Evolutionary conservation across 30 jellyfish, hydroid and myxozoan genomes (phyloP).

Genomic region (Haliclystus octoradiatus): DNA sequence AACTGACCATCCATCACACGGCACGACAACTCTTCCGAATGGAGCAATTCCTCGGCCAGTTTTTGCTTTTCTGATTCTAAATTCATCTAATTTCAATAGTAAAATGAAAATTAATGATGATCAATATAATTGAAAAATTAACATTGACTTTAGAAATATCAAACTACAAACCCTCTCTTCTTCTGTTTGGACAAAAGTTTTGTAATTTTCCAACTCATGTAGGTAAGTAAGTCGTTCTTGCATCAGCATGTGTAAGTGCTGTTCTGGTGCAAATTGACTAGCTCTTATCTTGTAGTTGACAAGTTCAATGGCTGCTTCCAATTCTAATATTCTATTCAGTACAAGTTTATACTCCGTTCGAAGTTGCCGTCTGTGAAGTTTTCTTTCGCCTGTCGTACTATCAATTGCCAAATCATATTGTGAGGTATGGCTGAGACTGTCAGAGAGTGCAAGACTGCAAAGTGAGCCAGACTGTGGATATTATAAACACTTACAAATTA

Average conservation of each 20-base stretch:
- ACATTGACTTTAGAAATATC: too few relatives aligned
- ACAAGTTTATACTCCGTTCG: slow-evolving; percentile 83
- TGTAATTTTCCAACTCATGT: slow-evolving; percentile 64
- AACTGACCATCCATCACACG: slow-evolving; percentile 77
- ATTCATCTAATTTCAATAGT: slow-evolving; percentile 78
- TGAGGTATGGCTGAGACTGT: slow-evolving; percentile 31
- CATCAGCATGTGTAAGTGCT: slow-evolving; percentile 51
- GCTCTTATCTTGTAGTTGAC: slow-evolving; percentile 49
- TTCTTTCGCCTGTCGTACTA: slow-evolving; percentile 17
- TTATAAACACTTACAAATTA: too few relatives aligned
- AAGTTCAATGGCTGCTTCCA: slow-evolving; percentile 73
- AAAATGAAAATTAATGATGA: too few relatives aligned
- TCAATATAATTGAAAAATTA: too few relatives aligned
- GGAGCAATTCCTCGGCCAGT: slow-evolving; percentile 46
- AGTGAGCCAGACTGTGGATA: slow-evolving; percentile 43
- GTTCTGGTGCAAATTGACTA: slow-evolving; percentile 83
- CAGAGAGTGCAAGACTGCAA: slow-evolving; percentile 45
- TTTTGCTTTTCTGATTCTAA: slow-evolving; percentile 78
- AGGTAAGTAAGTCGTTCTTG: slow-evolving; percentile 71
- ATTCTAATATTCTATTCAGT: slow-evolving; percentile 66
- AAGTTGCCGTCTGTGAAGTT: slow-evolving; percentile 44
- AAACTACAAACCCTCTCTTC: slow-evolving; percentile 95
- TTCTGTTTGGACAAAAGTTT: slow-evolving; percentile 71
- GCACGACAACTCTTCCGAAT: slow-evolving; percentile 77
- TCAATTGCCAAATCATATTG: slow-evolving; percentile 47